Conservation (phyloP, 2,797 vertebrate species). For the Mastacembelus armatus region DNA sequence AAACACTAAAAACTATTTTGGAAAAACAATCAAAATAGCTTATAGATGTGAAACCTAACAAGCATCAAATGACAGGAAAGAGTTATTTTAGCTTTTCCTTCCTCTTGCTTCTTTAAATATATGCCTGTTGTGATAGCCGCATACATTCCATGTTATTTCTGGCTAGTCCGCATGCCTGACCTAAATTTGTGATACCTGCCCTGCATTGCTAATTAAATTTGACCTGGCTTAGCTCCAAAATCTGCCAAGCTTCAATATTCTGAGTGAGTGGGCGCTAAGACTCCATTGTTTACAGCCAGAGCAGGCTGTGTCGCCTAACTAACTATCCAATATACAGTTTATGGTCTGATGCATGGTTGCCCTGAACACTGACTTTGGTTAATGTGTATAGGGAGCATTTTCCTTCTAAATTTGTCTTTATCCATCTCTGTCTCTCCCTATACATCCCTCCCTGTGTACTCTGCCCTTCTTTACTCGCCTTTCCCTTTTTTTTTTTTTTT, state of each 20-base stretch:
- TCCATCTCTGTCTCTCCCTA: constrained; percentile 30
- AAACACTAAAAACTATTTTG: too few relatives aligned
- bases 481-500: neutral
- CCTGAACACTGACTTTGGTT: constrained; percentile 62
- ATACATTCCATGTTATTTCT: constrained; percentile 3
- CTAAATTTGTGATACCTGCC: constrained; percentile 42
- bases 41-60: too few relatives aligned
- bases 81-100: too few relatives aligned
- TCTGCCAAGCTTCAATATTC: constrained; percentile 33
- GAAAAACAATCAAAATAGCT: too few relatives aligned
- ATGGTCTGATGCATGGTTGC: constrained; percentile 55
- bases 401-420: constrained; percentile 32
- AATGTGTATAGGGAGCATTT: constrained; percentile 32
- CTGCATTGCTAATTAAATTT: constrained; percentile 60
- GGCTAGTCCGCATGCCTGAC: constrained; percentile 31
- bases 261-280: constrained; percentile 45
- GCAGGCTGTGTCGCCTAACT: constrained; percentile 62
- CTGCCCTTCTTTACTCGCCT: neutral
- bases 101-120: neutral
- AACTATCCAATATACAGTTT: constrained; percentile 52
- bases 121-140: neutral
- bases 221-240: constrained; percentile 27
- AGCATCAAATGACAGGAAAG: too few relatives aligned
- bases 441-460: constrained; percentile 27
- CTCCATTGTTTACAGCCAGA: constrained; percentile 66